Percentiles rank a stretch among this genome's conserved stretches.
These are phyloP conservation scores for Neodiprion pinetum DNA, from an alignment of 1,140 invertebrate species.

Conservation along the genomic window DNA sequence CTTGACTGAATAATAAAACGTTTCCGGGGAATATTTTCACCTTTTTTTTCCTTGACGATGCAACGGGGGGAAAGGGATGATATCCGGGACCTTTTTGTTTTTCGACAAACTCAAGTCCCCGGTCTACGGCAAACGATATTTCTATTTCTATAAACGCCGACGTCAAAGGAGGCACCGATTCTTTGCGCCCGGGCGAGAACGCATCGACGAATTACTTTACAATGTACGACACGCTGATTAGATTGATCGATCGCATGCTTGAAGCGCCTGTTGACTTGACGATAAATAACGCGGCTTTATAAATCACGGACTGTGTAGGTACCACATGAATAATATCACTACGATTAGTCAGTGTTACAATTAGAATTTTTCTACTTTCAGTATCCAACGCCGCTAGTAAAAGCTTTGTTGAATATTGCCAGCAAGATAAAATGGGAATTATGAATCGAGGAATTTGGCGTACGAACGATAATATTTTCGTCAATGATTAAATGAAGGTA, in stretches of 20 bases:
- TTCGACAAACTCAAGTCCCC: slow-evolving; percentile 12
- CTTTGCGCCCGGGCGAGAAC: not conserved
- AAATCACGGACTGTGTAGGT: not conserved
- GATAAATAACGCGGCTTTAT: not conserved
- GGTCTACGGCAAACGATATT: not conserved
- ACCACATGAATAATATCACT: not conserved
- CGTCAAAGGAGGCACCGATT: not conserved
- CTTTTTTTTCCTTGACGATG: not conserved
- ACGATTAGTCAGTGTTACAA: not conserved
- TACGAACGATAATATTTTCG: not conserved
- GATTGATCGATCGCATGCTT: not conserved
- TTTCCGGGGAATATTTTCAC: slow-evolving; percentile 4
- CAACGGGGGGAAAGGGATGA: not conserved
- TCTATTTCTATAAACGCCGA: not conserved
- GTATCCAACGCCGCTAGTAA: not conserved
- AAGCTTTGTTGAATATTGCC: too few species aligned
- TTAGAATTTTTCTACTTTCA: not conserved
- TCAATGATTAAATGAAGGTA: not conserved
- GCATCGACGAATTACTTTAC: not conserved
- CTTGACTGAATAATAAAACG: slow-evolving; percentile 3
- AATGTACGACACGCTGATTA: not conserved
- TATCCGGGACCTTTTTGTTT: slow-evolving; percentile 10
- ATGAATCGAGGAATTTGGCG: not conserved
- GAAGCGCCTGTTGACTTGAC: not conserved
- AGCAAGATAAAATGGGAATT: not conserved